phyloP scores from a whole-genome alignment of 2,113 vertebrate genomes.

The Trichomycterus rosablanca region DNA sequence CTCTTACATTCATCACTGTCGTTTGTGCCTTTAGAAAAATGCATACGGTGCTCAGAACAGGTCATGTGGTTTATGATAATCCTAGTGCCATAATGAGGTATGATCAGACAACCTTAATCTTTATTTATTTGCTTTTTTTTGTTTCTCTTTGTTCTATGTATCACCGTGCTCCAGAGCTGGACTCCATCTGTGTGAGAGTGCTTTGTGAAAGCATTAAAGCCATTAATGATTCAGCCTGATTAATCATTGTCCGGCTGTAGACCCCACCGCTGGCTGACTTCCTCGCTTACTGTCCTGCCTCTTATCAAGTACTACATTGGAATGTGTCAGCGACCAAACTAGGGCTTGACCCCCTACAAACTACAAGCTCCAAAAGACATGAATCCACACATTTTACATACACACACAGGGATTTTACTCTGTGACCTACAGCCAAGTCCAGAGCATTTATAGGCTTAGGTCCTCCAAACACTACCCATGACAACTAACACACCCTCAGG shows the following conservation, averaged over 20 bases:
- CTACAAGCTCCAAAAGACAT: neutral
- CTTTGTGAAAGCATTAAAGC: slow-evolving; percentile 26
- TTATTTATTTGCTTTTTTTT: slow-evolving; percentile 5
- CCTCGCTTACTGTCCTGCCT: slow-evolving; percentile 46
- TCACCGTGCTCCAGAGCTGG: slow-evolving; percentile 12
- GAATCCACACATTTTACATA: slow-evolving; percentile 23
- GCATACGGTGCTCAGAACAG: neutral
- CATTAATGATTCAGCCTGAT: slow-evolving; percentile 39
- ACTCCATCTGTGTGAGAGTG: slow-evolving; percentile 7
- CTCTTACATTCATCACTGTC: slow-evolving; percentile 1
- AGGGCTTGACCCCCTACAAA: slow-evolving; percentile 10
- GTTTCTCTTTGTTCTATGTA: slow-evolving; percentile 9
- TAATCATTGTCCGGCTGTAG: slow-evolving; percentile 45
- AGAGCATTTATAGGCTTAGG: neutral
- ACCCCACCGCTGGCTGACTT: slow-evolving; percentile 44
- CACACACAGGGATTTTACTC: slow-evolving; percentile 3
- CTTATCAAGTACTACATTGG: slow-evolving; percentile 44
- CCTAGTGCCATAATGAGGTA: slow-evolving; percentile 5
- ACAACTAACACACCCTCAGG: neutral
- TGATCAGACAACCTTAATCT: slow-evolving; percentile 9
- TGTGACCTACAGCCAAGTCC: slow-evolving; percentile 12
- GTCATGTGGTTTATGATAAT: slow-evolving; percentile 1
- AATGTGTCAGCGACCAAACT: slow-evolving; percentile 42
- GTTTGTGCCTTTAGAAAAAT: neutral
- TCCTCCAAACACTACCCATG: slow-evolving; percentile 1